Evolutionary conservation across 2,113 vertebrate genomes (phyloP), one percentile per base, ranked within the genome.

Genomic region (Capricornis sumatraensis): DNA sequence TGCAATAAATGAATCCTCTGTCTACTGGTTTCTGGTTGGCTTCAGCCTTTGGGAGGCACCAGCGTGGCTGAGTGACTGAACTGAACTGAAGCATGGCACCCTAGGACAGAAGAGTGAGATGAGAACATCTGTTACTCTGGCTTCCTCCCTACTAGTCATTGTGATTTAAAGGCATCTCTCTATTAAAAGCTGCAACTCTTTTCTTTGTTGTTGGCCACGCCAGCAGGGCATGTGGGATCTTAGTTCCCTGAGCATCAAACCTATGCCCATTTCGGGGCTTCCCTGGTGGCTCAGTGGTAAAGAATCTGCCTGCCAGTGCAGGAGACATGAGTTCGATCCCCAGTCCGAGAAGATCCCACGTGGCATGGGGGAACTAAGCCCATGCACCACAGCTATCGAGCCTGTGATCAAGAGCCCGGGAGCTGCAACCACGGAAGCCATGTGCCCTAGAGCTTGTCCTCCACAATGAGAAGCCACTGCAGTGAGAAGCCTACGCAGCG

Each of bases 401-500:
- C 67, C 19, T 40, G 36, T 74, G 19, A 5, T 13, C 67, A 7
- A 40, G n/a, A 40, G 36, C 36, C 67, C 5, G 0, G 36, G 19
- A 74, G 67, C 67, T 6, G 5, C n/a, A 74, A 1, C n/a, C 67
- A 13, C 36, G 3, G 67, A 40, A 23, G 10, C 67, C 19, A 23
- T 6, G 0, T 74, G 67, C 36, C 19, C 67, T 3, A 5, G 21
- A 40, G 10, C 5, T 25, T 3, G 19, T 6, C 21, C 67, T 13
- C 67, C 67, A 71, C 17, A 4, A 36, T 0, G 2, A 71, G 67
- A 71, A 40, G 67, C 67, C 10, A 0, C 6, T 12, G n/a, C n/a
- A 6, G 19, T 23, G 67, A 40, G 36, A 40, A 6, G 36, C 67
- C 67, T 12, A 6, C 10, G 1, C 67, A 25, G 19, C 1, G 0